Percentiles rank a stretch among this genome's conserved stretches.
These are phyloP conservation scores for Macroramphosus scolopax DNA, from an alignment of 2,797 vertebrate genomes.

Conservation along the genomic window DNA sequence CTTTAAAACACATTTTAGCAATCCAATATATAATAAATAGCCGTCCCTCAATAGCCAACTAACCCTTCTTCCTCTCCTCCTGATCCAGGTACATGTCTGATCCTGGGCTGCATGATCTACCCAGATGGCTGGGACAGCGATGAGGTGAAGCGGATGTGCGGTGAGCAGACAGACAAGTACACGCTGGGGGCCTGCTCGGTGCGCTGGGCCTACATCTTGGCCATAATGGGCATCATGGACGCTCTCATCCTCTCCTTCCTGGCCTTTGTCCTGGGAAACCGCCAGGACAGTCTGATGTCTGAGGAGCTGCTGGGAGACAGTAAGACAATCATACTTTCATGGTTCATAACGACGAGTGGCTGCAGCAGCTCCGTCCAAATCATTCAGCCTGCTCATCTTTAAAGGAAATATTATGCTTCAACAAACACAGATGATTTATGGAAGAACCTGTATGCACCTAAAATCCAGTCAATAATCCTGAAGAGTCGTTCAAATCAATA, in stretches of 20 bases:
- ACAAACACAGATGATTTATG: no score
- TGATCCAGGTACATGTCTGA: slow-evolving; percentile 88
- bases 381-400: no score
- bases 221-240: slow-evolving; percentile 98
- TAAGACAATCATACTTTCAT: slow-evolving; percentile 68
- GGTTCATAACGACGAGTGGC: no score
- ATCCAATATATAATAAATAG: no score
- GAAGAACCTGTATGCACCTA: no score
- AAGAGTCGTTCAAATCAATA: no score
- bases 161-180: slow-evolving; percentile 97
- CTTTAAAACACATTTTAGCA: no score
- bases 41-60: no score
- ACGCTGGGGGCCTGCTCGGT: slow-evolving; percentile 95
- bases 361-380: no score
- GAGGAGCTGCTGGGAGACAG: slow-evolving; percentile 96
- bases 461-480: no score
- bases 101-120: slow-evolving; percentile 98
- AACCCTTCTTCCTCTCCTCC: neutral
- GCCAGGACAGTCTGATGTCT: slow-evolving; percentile 95
- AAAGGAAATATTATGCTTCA: no score
- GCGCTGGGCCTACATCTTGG: slow-evolving; percentile 98
- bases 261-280: slow-evolving; percentile 97
- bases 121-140: slow-evolving; percentile 98
- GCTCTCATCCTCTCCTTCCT: slow-evolving; percentile 97
- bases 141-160: slow-evolving; percentile 97